Evolutionary conservation across 2,797 vertebrate genomes (phyloP), one percentile per base, ranked within the genome.

Genomic region (Melanotaenia pygmaea): DNA sequence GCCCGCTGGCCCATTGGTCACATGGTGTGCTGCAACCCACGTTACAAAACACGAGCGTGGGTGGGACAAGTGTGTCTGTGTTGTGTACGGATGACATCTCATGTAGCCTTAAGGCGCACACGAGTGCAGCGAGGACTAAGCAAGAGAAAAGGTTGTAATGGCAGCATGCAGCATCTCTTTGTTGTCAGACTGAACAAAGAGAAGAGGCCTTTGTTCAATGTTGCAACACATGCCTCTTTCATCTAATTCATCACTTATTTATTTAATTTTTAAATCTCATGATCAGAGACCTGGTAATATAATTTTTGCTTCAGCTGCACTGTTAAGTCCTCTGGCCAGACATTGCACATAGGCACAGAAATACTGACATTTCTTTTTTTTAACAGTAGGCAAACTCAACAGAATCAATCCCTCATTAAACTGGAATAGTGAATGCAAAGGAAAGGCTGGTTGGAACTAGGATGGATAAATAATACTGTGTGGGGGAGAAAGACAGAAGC

Each of bases 351-450:
- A 64, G 37, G n/a, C 58, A 72, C 69, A 73, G 68, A 82, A 67
- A 79, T 50, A 72, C 74, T 80, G 71, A 87, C 40, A 43, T 66
- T 65, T 65, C 64, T 59, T 71, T 70, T 83, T 76, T 54, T 50
- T 43, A 86, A 78, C 75, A 85, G 72, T 6, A 47, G 82, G 85
- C 64, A 74, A 78, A 66, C 30, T 72, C 59, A 35, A 67, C 71
- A 79, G 79, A 89, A 86, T 88, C 76, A 85, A 61, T 65, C 59
- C 56, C 51, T 83, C 69, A 64, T 89, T 84, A 85, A 83, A 63
- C 37, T 38, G 11, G 12, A 74, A 84, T 68, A 67, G 22, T 70
- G 77, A 69, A 75, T 88, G 75, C 59, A 86, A 83, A 84, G 65
- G 32, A 79, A 67, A 53, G 74, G 72, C 77, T 38, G 71, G 68